These are phyloP conservation scores for Bradypus variegatus DNA, from an alignment of 2,797 vertebrate genomes.

Conservation along the genomic window DNA sequence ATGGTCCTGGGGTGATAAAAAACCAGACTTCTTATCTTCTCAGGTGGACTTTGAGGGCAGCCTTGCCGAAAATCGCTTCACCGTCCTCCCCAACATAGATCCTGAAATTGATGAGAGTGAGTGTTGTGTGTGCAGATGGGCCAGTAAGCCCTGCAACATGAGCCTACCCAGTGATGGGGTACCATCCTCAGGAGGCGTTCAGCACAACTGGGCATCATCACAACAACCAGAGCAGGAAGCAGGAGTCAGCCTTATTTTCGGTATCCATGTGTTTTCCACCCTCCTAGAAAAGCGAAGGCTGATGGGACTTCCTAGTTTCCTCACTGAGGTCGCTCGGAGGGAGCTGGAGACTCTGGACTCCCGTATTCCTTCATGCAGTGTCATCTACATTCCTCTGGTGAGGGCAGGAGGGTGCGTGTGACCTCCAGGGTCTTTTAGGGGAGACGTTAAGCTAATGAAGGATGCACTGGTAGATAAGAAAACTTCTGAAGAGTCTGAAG, in stretches of 20 bases:
- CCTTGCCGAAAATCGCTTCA: constrained; percentile 85
- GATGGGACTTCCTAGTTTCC: constrained; percentile 89
- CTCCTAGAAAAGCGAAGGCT: constrained; percentile 87
- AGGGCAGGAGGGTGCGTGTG: background rate
- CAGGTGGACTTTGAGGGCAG: constrained; percentile 94
- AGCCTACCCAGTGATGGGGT: background rate
- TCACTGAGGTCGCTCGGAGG: constrained; percentile 89
- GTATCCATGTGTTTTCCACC: background rate
- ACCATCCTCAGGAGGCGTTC: background rate
- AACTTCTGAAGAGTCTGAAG: background rate
- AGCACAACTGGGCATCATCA: background rate
- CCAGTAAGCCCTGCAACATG: background rate
- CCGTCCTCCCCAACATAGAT: constrained; percentile 87
- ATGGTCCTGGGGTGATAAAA: background rate
- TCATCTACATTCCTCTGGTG: constrained; percentile 96
- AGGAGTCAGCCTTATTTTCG: background rate
- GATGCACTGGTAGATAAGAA: background rate
- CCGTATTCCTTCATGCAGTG: constrained; percentile 85
- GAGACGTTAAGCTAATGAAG: background rate
- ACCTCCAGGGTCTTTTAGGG: background rate
- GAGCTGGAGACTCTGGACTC: constrained; percentile 88
- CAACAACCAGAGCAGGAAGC: background rate
- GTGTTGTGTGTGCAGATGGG: background rate
- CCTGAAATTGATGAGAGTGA: constrained; percentile 90
- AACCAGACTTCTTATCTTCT: constrained; percentile 2